A percentile compares a stretch with the other conserved stretches of the same genome.
Conservation (phyloP, 2,113 vertebrate genomes). For the Saguinus midas region DNA sequence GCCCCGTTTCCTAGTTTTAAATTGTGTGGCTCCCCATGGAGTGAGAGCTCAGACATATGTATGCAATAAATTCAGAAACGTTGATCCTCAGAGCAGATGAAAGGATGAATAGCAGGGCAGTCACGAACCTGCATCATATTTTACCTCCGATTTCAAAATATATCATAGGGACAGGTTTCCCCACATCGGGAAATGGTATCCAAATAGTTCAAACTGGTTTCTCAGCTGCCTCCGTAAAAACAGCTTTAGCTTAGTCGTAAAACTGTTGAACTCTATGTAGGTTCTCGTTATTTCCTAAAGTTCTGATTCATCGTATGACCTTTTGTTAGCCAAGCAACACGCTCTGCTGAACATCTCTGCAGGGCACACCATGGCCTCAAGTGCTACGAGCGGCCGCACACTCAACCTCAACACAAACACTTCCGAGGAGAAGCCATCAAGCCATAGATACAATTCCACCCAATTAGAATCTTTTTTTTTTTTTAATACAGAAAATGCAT, state of each 20-base stretch:
- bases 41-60: constrained; percentile 82
- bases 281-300: constrained; percentile 47
- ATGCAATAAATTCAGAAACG: constrained; percentile 83
- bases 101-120: constrained; percentile 79
- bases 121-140: constrained; percentile 60
- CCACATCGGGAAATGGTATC: constrained; percentile 56
- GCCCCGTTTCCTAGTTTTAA: constrained; percentile 64
- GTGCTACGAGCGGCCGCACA: not conserved
- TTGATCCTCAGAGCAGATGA: constrained; percentile 81
- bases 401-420: not conserved
- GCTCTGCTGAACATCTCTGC: not conserved
- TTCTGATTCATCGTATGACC: not conserved
- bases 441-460: not conserved
- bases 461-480: too few species aligned
- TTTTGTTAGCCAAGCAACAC: constrained; percentile 49
- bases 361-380: not conserved
- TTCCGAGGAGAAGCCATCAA: not conserved
- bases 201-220: constrained; percentile 67
- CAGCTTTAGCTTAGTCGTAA: constrained; percentile 58
- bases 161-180: constrained; percentile 67
- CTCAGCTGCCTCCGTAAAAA: constrained; percentile 61
- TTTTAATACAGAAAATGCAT: not conserved
- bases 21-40: constrained; percentile 80
- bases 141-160: constrained; percentile 71
- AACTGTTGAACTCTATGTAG: constrained; percentile 40